These are phyloP conservation scores for Caenorhabditis sulstoni DNA, from an alignment of 2,888 invertebrate species.

Conservation along the genomic window DNA sequence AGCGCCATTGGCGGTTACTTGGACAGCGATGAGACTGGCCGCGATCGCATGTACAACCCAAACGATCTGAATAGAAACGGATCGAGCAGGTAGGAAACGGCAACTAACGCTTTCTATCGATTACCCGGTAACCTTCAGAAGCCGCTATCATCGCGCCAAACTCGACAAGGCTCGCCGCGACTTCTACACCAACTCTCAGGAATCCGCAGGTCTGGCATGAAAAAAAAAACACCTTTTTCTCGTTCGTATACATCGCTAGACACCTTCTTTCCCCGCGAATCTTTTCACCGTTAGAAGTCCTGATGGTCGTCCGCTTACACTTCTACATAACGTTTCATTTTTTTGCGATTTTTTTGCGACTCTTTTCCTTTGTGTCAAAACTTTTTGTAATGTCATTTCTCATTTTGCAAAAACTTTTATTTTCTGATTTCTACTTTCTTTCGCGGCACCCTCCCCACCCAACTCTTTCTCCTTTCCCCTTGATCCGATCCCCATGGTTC, in stretches of 20 bases:
- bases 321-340: constrained; percentile 47
- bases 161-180: constrained; percentile 77
- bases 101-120: background rate
- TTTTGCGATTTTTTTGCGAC: constrained; percentile 29
- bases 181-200: constrained; percentile 72
- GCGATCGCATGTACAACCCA: constrained; percentile 67
- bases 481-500: background rate
- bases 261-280: background rate
- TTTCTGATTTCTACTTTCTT: background rate
- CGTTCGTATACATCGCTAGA: constrained; percentile 16
- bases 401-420: too few species aligned
- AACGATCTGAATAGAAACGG: constrained; percentile 66
- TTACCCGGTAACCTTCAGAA: constrained; percentile 39
- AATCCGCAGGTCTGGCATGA: constrained; percentile 71
- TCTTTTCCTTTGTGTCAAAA: constrained; percentile 27
- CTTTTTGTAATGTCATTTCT: background rate
- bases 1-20: constrained; percentile 61
- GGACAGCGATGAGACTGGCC: constrained; percentile 64
- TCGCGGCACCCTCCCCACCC: background rate
- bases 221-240: constrained; percentile 12
- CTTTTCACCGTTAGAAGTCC: too few species aligned
- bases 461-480: constrained; percentile 3
- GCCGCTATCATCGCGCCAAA: constrained; percentile 69
- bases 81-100: constrained; percentile 60
- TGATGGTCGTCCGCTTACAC: constrained; percentile 48